Conservation (phyloP, 2,113 vertebrate genomes). For the Eonycteris spelaea region DNA sequence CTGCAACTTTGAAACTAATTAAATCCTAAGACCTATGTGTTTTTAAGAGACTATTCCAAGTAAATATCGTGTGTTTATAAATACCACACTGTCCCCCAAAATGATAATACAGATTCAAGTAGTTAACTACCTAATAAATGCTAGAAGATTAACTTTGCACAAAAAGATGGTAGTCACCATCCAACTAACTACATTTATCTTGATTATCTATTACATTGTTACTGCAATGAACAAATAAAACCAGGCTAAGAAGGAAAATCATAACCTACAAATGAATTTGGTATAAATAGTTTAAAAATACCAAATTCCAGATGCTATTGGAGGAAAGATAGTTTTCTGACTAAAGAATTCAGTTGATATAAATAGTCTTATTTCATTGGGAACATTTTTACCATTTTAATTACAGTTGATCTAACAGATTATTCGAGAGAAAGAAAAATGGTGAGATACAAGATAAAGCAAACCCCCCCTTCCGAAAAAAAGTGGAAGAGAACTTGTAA, state of each 20-base stretch:
- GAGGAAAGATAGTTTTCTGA: not conserved
- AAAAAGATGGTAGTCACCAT: not conserved
- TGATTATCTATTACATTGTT: not conserved
- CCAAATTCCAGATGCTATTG: not conserved
- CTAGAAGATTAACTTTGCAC: not conserved
- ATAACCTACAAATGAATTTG: not conserved
- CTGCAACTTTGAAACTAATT: not conserved
- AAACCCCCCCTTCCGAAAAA: not conserved
- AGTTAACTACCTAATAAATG: not conserved
- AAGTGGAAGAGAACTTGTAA: not conserved
- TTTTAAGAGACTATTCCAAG: not conserved
- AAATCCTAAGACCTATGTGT: not conserved
- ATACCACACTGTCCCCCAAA: not conserved
- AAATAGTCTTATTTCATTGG: not conserved
- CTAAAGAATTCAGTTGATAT: not conserved
- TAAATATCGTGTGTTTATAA: not conserved
- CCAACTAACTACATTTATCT: not conserved
- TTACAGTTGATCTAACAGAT: not conserved
- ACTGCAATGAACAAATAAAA: not conserved
- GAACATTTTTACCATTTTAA: not conserved
- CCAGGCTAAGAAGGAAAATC: not conserved
- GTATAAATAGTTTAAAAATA: not conserved
- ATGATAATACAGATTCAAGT: not conserved
- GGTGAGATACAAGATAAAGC: not conserved
- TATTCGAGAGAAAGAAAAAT: not conserved